Base-by-base conservation (phyloP, 2,888 invertebrate species). In the Troides aeacus region DNA sequence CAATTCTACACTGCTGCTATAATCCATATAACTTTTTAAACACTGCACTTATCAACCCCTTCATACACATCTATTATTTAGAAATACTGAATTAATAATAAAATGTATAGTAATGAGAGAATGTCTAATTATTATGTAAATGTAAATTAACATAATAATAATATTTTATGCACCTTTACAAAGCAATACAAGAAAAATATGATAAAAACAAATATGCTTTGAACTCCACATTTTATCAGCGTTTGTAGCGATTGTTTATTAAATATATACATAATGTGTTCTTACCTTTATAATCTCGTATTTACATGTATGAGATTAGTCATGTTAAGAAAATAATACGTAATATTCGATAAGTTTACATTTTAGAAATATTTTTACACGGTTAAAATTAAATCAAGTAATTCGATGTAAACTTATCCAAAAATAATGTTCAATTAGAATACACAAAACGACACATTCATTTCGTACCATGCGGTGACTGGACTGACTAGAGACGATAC, bases 221-320 rank as follows among this genome's bases (percentile, higher is more conserved):
- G 39, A 10, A 39, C 39, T 39, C 39, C 39, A 6, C 5, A 1
- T 39, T 39, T 10, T 39, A 39, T 39, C 39, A 39, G 39, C 10
- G 39, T 39, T 39, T 57, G 53, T 68, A 2, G 36, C 58, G 50
- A 59, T 68, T 59, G 60, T 64, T 64, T 69, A 69, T 64, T 59
- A 68, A 50, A 46, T 10, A 39, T 23, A n/a, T 4, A 56, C 46
- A 62, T 21, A 60, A 64, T 64, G 10, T 39, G n/a, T 59, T 53
- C 64, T 69, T 69, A 69, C 69, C 69, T 64, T 60, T 42, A 30
- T 10, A 8, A 64, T 53, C 21, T 42, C 58, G 39, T 39, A 60
- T 53, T 36, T 62, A n/a, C 42, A 64, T 42, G 18, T 17, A 56
- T 15, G n/a, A n/a, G 56, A 36, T 2, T 36, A 64, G 59, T 63